phyloP scores from a whole-genome alignment of 2,113 vertebrate species.

The Spheniscus mendiculus region DNA sequence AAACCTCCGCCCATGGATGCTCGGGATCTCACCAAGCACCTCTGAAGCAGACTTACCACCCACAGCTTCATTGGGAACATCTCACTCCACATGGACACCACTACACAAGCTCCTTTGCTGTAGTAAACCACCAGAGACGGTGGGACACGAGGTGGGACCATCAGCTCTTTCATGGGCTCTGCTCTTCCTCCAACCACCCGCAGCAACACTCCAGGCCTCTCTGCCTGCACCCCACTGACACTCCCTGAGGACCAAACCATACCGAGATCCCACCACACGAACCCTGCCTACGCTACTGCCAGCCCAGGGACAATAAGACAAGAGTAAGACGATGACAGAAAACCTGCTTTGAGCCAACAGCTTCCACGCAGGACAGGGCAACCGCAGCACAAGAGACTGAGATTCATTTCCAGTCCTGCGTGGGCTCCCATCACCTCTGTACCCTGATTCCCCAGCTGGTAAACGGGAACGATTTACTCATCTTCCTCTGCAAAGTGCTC shows the following conservation, averaged over 20 bases:
- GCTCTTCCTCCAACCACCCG: neutral
- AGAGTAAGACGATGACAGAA: accelerated
- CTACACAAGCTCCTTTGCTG: neutral
- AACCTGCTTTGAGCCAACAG: neutral
- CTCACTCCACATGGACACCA: neutral
- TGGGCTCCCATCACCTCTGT: neutral
- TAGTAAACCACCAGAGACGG: neutral
- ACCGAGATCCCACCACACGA: neutral
- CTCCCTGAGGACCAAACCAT: neutral
- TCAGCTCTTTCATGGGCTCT: neutral
- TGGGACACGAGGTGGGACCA: neutral
- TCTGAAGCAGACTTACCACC: too few species aligned
- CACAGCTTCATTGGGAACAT: neutral
- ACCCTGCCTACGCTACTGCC: neutral
- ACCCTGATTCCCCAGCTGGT: neutral
- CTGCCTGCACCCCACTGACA: neutral
- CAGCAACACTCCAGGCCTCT: neutral
- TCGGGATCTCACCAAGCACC: neutral
- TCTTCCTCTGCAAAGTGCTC: neutral
- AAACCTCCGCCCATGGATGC: neutral
- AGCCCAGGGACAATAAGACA: neutral
- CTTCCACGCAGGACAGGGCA: neutral
- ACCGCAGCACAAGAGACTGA: neutral
- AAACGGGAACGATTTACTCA: neutral
- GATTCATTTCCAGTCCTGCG: neutral